Base-by-base conservation (phyloP, 2,113 vertebrate species). In the Helogale parvula region DNA sequence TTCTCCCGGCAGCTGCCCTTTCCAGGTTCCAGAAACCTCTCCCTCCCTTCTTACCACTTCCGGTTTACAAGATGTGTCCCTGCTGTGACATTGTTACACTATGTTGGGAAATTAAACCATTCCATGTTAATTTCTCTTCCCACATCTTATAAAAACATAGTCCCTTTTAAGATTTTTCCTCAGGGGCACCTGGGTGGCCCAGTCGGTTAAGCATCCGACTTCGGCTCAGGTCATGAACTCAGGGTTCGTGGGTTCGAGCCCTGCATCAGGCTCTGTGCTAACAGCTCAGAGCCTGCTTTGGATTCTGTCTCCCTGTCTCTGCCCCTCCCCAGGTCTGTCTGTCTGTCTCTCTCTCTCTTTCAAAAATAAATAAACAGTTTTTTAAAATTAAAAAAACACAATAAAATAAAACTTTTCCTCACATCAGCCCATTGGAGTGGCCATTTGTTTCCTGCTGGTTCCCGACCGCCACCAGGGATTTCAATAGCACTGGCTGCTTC, bases 11-110 rank as follows among this genome's bases (percentile, higher is more conserved):
- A 69, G 29, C 19, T 25, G 1, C 27, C 9, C n/a, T 14, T 25
- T 47, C 23, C 35, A 31, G 35, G 38, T 45, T 23, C 25, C 27
- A 35, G 66, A 31, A 82, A 29, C 12, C 21, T 25, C 35, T 35
- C 16, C 23, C 19, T 33, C 19, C 38, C 23, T 50, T n/a, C 38
- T 33, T 16, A 3, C 50, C 17, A 0, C 45, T 19, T 19, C 0
- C 0, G 31, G n/a, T 41, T 23, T 6, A 0, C 0, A 31, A 33
- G 54, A 15, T 29, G 14, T 2, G 33, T 35, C 72, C 31, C 79
- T 31, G 23, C 35, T n/a, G 15, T 23, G 5, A 23, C 0, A 17
- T 47, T 8, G 25, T 76, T 47, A 31, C 16, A 47, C 45, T 17
- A 45, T 17, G 31, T 74, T 1, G 10, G 10, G 16, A 38, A 50